Evolutionary conservation across 2,113 vertebrate species (phyloP), one percentile per base, ranked within the genome.

Genomic region (Trematomus loennbergii): DNA sequence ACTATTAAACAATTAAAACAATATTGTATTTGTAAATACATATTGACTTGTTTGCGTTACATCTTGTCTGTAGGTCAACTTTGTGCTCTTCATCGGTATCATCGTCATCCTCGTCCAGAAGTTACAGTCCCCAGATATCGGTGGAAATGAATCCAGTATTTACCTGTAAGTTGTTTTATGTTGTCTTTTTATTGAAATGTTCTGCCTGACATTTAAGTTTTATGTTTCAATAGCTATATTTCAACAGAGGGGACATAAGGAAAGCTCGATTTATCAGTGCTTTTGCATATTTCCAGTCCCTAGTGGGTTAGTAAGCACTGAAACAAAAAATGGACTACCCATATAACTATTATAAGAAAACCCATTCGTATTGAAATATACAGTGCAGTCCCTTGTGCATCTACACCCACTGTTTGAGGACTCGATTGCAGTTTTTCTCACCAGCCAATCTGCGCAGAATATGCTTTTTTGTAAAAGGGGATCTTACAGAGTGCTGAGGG

Each of bases 71-170:
- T 64, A 99, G 98, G 94, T 99, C 83, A 99, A 99, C 89, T 99
- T 99, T 80, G 95, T 98, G 64, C 97, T 99, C 83, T 99, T 99
- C 75, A 94, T 99, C 1, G 98, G 98, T 78, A 99, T 99, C 90
- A 99, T 99, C 82, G 89, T 99, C 84, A 99, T 99, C 90, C 96
- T 99, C 0, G 97, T 99, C 60, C 98, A 99, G 94, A 99, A 99
- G 88, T 93, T 99, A 8, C 98, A 99, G 89, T 99, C 98, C 2
- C 98, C 98, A 59, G 98, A 99, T 79, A 98, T 98, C 0, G 98
- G 98, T 18, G 98, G 98, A 82, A 99, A 98, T 1, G 98, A 99
- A 82, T 99, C 98, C 90, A 99, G 98, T 90, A 98, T 99, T 93
- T 99, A 99, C 91, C 96, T 99, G 98, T 99, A 93, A 98, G 98